Base-by-base conservation (phyloP, 2,888 invertebrate genomes). In the Apotomis betuletana region DNA sequence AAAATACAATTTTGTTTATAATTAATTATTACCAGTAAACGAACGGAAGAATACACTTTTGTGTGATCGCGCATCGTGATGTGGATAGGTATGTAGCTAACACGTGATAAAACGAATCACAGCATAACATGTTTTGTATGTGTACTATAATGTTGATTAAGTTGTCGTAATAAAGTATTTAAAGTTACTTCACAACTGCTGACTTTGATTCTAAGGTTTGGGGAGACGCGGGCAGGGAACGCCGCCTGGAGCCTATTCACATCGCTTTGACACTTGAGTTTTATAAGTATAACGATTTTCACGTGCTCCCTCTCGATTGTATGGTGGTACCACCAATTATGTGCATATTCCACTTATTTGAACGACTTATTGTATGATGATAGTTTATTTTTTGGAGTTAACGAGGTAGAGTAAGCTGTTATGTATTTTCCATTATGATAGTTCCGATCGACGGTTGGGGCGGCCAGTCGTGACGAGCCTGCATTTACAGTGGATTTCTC, bases 161-260 rank as follows among this genome's bases (percentile, higher is more conserved):
- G 92, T 92, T 93, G 90, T 92, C 92, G 88, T 91, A 93, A 93
- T 93, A 93, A 93, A 93, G 92, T 92, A 92, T 93, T 92, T 92
- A 91, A 92, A 92, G 91, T 91, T 91, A 90, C 90, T 91, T 91
- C 86, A 88, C 87, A 87, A 84, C 83, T 83, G 83, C 85, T 87
- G 90, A 89, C 87, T 93, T 93, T 91, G 87, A 90, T 91, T 87
- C 80, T 84, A 78, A 85, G 13, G 64, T 57, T 55, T 9, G 65
- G 65, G 65, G 65, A 58, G 57, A 62, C 69, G 60, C 62, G 55
- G 55, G 51, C 60, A 71, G 74, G 68, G 55, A 64, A 69, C 44
- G 54, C 49, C 51, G 44, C 63, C 75, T 77, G 79, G 78, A 76
- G 80, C 88, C 87, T 90, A 85, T 88, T 90, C 90, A 88, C 90